Conservation (phyloP, 2,113 vertebrate genomes). For the Copsychus sechellarum region DNA sequence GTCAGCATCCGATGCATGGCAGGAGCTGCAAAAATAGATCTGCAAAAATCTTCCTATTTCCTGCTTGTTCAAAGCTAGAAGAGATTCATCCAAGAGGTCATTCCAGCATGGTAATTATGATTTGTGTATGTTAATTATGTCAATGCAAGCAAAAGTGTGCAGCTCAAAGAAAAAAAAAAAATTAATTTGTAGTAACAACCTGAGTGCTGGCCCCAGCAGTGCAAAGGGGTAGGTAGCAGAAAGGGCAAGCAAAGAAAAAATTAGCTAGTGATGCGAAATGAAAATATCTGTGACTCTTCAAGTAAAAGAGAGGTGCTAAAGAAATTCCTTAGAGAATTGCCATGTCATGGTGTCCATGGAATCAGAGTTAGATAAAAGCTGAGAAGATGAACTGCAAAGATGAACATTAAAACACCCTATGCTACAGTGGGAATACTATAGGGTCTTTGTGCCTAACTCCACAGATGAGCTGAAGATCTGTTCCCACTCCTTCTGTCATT, state of each 20-base stretch:
- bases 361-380: neutral
- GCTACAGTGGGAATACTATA: neutral
- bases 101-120: slow-evolving; percentile 50
- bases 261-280: neutral
- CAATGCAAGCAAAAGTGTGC: slow-evolving; percentile 4
- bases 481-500: neutral
- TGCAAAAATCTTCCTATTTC: neutral
- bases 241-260: slow-evolving; percentile 13
- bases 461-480: neutral
- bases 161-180: neutral
- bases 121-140: slow-evolving; percentile 63
- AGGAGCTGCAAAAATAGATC: neutral
- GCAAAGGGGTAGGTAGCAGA: slow-evolving; percentile 11
- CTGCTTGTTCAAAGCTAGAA: neutral
- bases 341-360: neutral
- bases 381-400: neutral
- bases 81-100: slow-evolving; percentile 38
- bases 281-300: neutral
- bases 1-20: neutral
- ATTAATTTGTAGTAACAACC: slow-evolving; percentile 56
- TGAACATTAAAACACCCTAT: neutral
- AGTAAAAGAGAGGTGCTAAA: neutral
- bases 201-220: neutral
- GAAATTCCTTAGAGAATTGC: neutral
- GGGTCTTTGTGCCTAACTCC: neutral